Conservation (phyloP, 1,140 invertebrate species). For the Diachasmimorpha longicaudata region DNA sequence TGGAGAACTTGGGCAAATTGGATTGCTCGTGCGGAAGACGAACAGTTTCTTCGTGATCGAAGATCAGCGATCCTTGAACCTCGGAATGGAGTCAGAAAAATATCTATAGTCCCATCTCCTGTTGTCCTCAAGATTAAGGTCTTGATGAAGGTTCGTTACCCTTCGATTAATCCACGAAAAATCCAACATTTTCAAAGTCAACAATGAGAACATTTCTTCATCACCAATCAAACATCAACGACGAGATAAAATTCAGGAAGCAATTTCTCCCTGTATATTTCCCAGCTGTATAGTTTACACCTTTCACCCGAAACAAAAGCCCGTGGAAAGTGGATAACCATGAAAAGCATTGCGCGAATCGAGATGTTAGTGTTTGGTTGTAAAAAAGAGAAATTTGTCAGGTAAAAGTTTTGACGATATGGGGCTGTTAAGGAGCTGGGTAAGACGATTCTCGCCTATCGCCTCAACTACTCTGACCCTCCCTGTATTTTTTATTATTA, state of each 20-base stretch:
- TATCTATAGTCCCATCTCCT: no score
- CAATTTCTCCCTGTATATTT: background rate
- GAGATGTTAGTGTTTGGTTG: background rate
- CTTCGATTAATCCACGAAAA: background rate
- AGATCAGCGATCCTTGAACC: no score
- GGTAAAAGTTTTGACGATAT: background rate
- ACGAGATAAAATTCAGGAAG: background rate
- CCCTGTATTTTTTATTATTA: conserved; percentile 16
- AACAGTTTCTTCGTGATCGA: no score
- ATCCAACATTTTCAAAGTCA: background rate
- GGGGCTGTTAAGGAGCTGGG: background rate
- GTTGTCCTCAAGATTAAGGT: no score
- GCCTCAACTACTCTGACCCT: background rate
- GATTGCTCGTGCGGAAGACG: conserved; percentile 45
- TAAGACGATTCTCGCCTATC: background rate
- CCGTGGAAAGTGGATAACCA: background rate
- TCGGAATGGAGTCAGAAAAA: no score
- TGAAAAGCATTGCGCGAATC: background rate
- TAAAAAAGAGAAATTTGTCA: conserved; percentile 2
- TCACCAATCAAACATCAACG: background rate
- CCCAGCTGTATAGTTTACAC: background rate
- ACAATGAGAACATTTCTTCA: background rate
- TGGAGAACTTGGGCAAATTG: conserved; percentile 53
- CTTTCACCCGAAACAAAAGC: background rate
- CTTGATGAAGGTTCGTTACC: no score